Conservation (phyloP, 1,140 invertebrate genomes). For the Leptinotarsa lineolata region DNA sequence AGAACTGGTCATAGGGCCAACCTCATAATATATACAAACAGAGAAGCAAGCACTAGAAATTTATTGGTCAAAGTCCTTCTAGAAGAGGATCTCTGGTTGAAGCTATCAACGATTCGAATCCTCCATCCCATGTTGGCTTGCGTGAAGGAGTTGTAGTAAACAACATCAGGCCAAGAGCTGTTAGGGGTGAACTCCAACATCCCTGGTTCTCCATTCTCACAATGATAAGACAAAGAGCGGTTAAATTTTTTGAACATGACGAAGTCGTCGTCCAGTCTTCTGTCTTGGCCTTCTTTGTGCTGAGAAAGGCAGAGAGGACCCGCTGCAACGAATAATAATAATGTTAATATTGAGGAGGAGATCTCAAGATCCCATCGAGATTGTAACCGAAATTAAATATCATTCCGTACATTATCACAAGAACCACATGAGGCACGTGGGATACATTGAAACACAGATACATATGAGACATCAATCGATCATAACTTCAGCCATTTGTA, state of each 20-base stretch:
- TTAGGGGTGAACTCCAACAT: conserved; percentile 84
- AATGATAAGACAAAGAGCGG: conserved; percentile 69
- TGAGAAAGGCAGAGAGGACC: conserved; percentile 78
- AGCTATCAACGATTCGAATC: conserved; percentile 81
- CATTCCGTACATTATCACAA: too few species aligned
- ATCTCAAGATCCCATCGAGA: too few species aligned
- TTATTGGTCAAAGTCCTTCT: not conserved
- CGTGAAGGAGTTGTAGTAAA: conserved; percentile 93
- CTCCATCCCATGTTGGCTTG: conserved; percentile 91
- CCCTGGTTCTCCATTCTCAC: conserved; percentile 72
- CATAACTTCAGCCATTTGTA: too few species aligned
- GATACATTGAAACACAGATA: too few species aligned
- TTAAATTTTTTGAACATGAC: conserved; percentile 83
- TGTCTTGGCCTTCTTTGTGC: conserved; percentile 67
- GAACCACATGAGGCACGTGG: too few species aligned
- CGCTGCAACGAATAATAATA: conserved; percentile 56
- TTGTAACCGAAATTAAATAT: too few species aligned
- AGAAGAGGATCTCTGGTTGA: conserved; percentile 45
- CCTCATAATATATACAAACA: not conserved
- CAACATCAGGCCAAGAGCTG: conserved; percentile 85
- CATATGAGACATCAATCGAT: too few species aligned
- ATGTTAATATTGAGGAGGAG: too few species aligned
- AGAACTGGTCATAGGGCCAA: too few species aligned
- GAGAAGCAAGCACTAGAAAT: not conserved
- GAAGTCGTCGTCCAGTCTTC: conserved; percentile 79